Evolutionary conservation across 53 echinoderm and acorn worm genomes (phyloP), one percentile per base, ranked within the genome.

Genomic region (Arbacia lixula): DNA sequence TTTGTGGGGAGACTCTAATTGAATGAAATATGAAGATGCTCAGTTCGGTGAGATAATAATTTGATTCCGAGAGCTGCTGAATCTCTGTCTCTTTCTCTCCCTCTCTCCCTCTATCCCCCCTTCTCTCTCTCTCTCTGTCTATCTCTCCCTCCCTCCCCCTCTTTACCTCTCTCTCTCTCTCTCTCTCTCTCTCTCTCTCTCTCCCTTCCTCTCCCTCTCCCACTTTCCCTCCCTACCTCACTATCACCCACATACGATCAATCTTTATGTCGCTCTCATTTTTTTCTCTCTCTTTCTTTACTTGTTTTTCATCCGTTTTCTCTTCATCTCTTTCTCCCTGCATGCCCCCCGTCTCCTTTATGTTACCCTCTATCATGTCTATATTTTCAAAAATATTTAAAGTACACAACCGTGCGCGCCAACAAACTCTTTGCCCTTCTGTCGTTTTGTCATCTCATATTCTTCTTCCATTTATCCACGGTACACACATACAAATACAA

Each of bases 11-110:
- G 35, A 32, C 75, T 34, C 33, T 52, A 53, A 75, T 53, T 75
- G 52, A 75, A 75, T 75, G 75, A 75, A 53, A 53, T 32, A 75
- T 53, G 75, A 75, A 32, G 54, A 75, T 75, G 75, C 34, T 51
- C 4, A 51, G 30, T 49, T 73, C 73, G 49, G 53, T 75, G 52
- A 28, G 75, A 53, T 75, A 53, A 75, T 75, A 75, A 75, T 75
- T 75, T 75, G 75, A 75, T 54, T 75, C 54, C 34, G 28, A 9
- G 75, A 34, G 54, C 52, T 52, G 54, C 54, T 31, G 32, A 16
- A 20, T 20, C 10, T 56, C 14, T 56, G 8, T 14, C n/a, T 56
- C 57, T 56, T 5, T 20, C 57, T 56, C 12, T 56, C 57, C n/a
- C 57, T 56, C 12, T 21, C n/a, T n/a, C n/a, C n/a, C n/a, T n/a